Conservation (phyloP, 2,888 invertebrate species). For the Urechis unicinctus region DNA sequence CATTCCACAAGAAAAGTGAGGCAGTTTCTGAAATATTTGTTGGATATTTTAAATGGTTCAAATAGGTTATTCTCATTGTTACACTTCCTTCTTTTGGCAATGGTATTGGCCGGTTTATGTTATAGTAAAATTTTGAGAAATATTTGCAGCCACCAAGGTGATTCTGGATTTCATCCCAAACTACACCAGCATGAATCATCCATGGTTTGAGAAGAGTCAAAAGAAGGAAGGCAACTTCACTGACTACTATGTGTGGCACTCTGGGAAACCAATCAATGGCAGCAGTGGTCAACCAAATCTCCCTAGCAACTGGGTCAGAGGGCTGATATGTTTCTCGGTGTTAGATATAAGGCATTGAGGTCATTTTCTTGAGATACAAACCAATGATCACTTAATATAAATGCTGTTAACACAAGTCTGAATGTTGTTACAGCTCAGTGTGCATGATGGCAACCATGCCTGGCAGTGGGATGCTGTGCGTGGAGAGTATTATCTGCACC, state of each 20-base stretch:
- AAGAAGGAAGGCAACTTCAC: constrained; percentile 50
- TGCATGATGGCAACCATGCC: constrained; percentile 27
- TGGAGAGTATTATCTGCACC: constrained; percentile 38
- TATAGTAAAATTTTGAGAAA: no score
- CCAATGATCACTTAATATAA: not conserved
- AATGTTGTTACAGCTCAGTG: constrained; percentile 25
- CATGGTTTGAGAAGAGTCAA: constrained; percentile 61
- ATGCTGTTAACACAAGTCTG: not conserved
- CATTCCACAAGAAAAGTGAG: constrained; percentile 35
- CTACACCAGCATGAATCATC: constrained; percentile 57
- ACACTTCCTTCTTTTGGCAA: no score
- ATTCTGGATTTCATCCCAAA: constrained; percentile 70
- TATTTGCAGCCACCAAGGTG: constrained; percentile 54
- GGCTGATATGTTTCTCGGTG: not conserved
- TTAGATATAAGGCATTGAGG: no score
- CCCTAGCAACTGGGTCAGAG: constrained; percentile 41
- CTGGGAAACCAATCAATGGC: not conserved
- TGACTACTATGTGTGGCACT: constrained; percentile 73
- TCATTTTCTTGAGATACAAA: no score
- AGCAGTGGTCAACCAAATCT: constrained; percentile 8
- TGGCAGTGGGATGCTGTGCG: constrained; percentile 34
- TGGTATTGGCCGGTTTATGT: not conserved
- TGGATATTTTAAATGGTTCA: not conserved
- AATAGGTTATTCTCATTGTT: not conserved
- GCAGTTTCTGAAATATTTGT: not conserved